A percentile compares a stretch with the other conserved stretches of the same genome.
phyloP scores from a whole-genome alignment of 2,888 invertebrate species.

The Drosophila sordidula region DNA sequence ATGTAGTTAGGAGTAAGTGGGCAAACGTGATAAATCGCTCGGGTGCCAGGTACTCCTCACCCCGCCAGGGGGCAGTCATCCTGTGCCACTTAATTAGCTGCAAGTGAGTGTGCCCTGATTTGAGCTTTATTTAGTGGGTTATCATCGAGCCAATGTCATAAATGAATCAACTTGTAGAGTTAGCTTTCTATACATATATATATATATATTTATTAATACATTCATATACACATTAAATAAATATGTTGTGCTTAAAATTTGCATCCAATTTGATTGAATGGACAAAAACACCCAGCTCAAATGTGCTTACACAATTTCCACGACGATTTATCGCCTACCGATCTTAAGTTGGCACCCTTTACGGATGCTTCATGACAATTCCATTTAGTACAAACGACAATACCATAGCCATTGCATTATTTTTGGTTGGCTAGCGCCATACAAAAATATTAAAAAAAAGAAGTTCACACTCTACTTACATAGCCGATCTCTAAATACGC shows the following conservation, averaged over 20 bases:
- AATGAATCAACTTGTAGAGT: background rate
- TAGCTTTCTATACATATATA: background rate
- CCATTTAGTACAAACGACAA: background rate
- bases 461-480: constrained; percentile 7
- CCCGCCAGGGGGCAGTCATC: background rate
- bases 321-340: no score
- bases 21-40: constrained; percentile 31
- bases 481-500: constrained; percentile 22
- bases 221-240: constrained; percentile 32
- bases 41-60: background rate
- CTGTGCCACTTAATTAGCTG: constrained; percentile 35
- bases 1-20: constrained; percentile 27
- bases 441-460: constrained; percentile 41
- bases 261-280: constrained; percentile 54
- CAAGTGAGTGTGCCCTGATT: constrained; percentile 17
- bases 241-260: constrained; percentile 24
- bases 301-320: background rate
- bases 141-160: background rate
- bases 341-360: no score
- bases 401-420: background rate
- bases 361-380: background rate
- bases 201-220: constrained; percentile 42
- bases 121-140: background rate
- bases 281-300: constrained; percentile 4
- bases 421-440: constrained; percentile 14